Evolutionary conservation across 2,888 invertebrate genomes (phyloP), one percentile per base, ranked within the genome.

Genomic region (Hemistola chrysoprasaria): DNA sequence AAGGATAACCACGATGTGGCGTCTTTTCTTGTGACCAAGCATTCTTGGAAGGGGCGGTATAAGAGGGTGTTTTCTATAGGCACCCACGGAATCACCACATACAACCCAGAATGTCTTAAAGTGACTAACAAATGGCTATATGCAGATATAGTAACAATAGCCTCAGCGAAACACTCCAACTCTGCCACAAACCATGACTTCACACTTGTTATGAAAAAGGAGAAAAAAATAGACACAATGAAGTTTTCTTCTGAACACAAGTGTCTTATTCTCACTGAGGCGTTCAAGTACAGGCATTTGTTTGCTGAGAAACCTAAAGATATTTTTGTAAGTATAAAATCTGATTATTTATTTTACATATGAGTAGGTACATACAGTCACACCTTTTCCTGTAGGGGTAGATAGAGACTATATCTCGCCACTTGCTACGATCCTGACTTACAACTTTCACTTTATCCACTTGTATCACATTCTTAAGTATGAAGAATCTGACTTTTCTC

Each of bases 1-100:
- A 95, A 95, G 89, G 97, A 98, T 85, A 98, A 98, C 90, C 93
- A 95, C 71, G 99, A 99, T 93, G 92, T 98, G 76, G 96, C 97
- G 56, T 98, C 98, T 75, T 99, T 97, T 89, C 93, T 97, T 71
- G 98, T 98, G 71, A 98, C 96, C 22, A 99, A 99, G 88, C 98
- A 98, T 81, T 97, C 96, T 11, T 99, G 99, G 99, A 98, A 98
- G 83, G 99, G 99, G 78, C 98, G 97, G 95, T 99, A 99, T 87
- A 98, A 98, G 81, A 91, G 99, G 62, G 96, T 99, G 66, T 97
- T 99, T 77, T 97, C 99, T 5, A 94, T 99, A 68, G 99, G 99
- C 37, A 95, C 97, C 24, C 92, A 94, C 73, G 98, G 98, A 21
- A 95, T 99, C 61, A 97, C 98, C 29, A 99, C 99, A 0, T 99